Evolutionary conservation across 2,797 vertebrate genomes (phyloP).

Genomic region (Lacerta agilis): DNA sequence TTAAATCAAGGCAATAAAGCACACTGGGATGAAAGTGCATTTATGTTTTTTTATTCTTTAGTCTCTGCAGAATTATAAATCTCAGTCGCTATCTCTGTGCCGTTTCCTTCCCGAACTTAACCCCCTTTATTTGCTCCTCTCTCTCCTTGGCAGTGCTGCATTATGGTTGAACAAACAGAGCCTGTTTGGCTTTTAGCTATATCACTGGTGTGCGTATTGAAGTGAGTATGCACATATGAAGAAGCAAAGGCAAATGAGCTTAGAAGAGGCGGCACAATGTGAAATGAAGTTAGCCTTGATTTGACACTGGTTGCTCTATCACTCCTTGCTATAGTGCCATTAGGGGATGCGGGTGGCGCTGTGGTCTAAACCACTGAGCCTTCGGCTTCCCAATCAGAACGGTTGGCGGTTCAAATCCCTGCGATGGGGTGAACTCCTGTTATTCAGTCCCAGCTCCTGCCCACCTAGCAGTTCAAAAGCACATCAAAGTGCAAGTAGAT

Average conservation of each 20-base stretch:
- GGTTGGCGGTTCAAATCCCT: too few relatives aligned
- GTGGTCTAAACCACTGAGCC: too few relatives aligned
- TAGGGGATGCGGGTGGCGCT: background rate
- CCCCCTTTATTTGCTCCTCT: background rate
- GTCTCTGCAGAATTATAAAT: constrained; percentile 66
- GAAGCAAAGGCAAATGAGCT: background rate
- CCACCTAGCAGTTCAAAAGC: too few relatives aligned
- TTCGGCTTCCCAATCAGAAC: too few relatives aligned
- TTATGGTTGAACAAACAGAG: constrained; percentile 35
- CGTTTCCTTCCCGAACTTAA: constrained; percentile 13
- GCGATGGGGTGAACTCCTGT: too few relatives aligned
- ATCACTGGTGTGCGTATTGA: background rate
- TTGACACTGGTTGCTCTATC: constrained; percentile 11
- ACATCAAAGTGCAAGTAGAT: too few relatives aligned
- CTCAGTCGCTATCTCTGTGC: constrained; percentile 16
- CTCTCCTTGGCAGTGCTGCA: background rate
- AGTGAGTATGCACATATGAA: background rate
- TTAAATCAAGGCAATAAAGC: constrained; percentile 61
- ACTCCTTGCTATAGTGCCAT: background rate
- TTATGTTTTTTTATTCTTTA: constrained; percentile 60
- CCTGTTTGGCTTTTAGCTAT: constrained; percentile 33
- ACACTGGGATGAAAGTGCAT: constrained; percentile 52
- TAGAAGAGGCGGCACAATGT: background rate
- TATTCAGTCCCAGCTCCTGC: too few relatives aligned
- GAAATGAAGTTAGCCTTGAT: background rate